These are phyloP conservation scores for Condylura cristata DNA, from an alignment of 2,113 vertebrate genomes.

Conservation along the genomic window DNA sequence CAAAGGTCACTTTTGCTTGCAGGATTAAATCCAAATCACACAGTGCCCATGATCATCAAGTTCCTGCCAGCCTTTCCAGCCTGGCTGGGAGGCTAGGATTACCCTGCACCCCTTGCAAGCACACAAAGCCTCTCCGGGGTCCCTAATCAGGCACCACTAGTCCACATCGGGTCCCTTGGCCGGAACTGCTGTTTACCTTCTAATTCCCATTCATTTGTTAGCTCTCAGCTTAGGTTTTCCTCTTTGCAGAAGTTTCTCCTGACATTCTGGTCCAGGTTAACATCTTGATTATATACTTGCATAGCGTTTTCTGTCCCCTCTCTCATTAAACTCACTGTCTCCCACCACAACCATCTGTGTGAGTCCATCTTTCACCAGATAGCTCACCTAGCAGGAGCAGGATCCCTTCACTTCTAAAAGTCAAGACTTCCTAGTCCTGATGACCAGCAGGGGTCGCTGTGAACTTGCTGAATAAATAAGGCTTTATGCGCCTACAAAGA, in stretches of 20 bases:
- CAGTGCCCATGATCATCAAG: not conserved
- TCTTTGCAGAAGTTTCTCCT: slow-evolving; percentile 25
- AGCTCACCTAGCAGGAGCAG: not conserved
- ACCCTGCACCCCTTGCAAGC: not conserved
- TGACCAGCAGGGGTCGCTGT: slow-evolving; percentile 72
- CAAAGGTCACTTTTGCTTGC: not conserved
- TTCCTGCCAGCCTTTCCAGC: not conserved
- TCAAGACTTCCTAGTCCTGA: not conserved
- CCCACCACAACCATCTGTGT: not conserved
- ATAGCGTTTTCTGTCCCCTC: not conserved
- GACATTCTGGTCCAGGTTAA: not conserved
- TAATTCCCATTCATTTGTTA: not conserved
- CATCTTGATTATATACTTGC: not conserved
- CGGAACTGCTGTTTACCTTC: not conserved
- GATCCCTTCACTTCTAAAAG: not conserved
- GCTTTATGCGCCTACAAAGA: not conserved
- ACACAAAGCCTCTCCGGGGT: not conserved
- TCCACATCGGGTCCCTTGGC: not conserved
- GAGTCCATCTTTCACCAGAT: not conserved
- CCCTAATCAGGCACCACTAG: not conserved
- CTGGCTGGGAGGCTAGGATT: not conserved
- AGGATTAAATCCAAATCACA: not conserved
- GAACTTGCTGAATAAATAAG: not conserved
- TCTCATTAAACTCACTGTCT: not conserved
- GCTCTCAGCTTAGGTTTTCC: not conserved